phyloP scores from a whole-genome alignment of 2,113 vertebrate genomes.

The Xerus inauris region DNA sequence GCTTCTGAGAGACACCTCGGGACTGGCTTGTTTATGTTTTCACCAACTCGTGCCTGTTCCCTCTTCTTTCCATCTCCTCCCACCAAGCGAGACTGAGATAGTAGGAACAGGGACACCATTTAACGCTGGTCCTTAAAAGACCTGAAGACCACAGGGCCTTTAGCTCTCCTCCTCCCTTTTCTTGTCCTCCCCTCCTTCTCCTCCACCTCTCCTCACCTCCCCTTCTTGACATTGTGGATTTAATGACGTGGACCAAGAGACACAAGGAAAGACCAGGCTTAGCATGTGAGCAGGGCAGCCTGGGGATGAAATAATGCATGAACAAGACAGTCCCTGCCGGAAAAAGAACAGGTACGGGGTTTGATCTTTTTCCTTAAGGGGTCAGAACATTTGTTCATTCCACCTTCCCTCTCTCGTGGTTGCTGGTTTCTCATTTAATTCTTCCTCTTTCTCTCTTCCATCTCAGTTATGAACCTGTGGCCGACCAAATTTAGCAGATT shows the following conservation, averaged over 20 bases:
- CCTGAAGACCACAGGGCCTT: not conserved
- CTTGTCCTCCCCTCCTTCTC: not conserved
- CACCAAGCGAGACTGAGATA: not conserved
- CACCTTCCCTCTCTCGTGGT: fast-evolving
- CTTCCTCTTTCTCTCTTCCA: not conserved
- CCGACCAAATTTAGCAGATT: too few species aligned
- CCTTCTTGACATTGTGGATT: not conserved
- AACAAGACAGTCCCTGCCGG: not conserved
- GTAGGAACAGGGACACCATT: not conserved
- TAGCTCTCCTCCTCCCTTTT: too few species aligned
- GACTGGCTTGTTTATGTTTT: not conserved
- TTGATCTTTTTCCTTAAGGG: not conserved
- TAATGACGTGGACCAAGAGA: not conserved
- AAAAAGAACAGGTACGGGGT: not conserved
- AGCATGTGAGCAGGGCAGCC: not conserved
- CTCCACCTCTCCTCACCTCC: not conserved
- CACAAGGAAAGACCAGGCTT: not conserved
- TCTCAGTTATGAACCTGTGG: not conserved
- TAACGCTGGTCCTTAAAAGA: fast-evolving
- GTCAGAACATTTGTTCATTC: not conserved
- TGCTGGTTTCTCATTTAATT: not conserved
- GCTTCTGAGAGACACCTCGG: not conserved
- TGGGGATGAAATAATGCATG: not conserved
- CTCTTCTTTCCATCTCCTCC: not conserved
- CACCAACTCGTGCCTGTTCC: not conserved